Conservation (phyloP, 2,888 invertebrate species). For the Sceliomorpha sp. region DNA sequence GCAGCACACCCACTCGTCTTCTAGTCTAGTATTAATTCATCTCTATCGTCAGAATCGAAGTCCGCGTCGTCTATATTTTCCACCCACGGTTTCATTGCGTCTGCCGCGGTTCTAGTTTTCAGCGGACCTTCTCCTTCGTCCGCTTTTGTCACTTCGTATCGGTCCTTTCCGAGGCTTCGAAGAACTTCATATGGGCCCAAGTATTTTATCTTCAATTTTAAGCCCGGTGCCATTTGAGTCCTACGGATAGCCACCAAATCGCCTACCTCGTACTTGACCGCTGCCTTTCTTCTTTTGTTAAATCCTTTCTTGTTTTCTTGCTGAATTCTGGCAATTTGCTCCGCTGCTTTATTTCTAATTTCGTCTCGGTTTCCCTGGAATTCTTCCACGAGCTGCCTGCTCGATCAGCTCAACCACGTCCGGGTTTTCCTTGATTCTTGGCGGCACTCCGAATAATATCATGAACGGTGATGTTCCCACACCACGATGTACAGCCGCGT, state of each 20-base stretch:
- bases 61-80: no score
- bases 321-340: conserved; percentile 50
- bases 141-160: conserved; percentile 67
- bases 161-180: conserved; percentile 61
- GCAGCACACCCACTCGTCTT: no score
- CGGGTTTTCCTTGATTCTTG: conserved; percentile 19
- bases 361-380: conserved; percentile 51
- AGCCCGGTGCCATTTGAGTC: conserved; percentile 42
- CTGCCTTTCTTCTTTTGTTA: conserved; percentile 48
- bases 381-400: conserved; percentile 35
- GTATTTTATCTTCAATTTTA: conserved; percentile 45
- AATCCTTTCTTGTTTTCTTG: conserved; percentile 34
- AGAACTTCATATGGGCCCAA: conserved; percentile 46
- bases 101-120: no score
- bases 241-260: conserved; percentile 47
- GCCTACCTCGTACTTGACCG: conserved; percentile 26
- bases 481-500: conserved; percentile 5
- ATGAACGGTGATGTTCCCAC: conserved; percentile 18
- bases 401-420: conserved; percentile 40
- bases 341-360: conserved; percentile 36
- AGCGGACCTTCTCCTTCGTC: conserved; percentile 62
- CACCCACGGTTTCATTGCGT: no score
- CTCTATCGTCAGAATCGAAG: no score
- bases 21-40: no score
- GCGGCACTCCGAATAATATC: conserved; percentile 11